Percentiles rank a stretch among this genome's conserved stretches.
phyloP scores from a whole-genome alignment of 2,113 vertebrate species.

The Melanerpes aurifrons region DNA sequence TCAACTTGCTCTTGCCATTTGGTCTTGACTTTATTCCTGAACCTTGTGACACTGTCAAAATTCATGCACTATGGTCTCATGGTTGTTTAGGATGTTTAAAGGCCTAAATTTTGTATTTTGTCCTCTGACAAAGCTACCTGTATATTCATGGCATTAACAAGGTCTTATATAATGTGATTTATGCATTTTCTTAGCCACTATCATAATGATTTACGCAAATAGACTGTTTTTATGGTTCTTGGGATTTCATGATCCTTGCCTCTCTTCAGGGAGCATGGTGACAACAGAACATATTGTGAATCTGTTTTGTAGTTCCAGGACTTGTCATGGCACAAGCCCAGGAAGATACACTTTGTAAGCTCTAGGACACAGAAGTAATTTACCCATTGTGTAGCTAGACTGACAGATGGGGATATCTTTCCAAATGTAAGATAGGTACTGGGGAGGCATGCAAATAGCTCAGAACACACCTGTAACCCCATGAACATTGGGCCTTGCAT shows the following conservation, averaged over 20 bases:
- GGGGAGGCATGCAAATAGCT: not conserved
- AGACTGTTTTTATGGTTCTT: not conserved
- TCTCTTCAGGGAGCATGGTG: not conserved
- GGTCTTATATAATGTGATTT: not conserved
- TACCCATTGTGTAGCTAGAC: not conserved
- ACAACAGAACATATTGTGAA: not conserved
- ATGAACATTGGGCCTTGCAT: not conserved
- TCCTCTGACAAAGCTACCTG: not conserved
- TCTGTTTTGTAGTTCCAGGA: not conserved
- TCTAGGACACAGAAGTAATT: not conserved
- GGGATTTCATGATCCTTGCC: not conserved
- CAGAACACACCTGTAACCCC: not conserved
- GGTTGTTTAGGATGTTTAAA: not conserved
- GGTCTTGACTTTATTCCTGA: not conserved
- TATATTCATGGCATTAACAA: not conserved
- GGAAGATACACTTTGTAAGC: rapidly evolving
- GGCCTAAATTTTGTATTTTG: not conserved
- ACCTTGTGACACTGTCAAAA: rapidly evolving
- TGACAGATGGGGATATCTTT: not conserved
- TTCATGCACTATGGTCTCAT: not conserved
- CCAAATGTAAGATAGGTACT: not conserved
- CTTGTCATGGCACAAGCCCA: not conserved
- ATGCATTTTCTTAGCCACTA: not conserved
- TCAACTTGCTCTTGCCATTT: not conserved
- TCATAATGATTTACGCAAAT: not conserved